Percentiles rank a stretch among this genome's conserved stretches.
phyloP scores from a whole-genome alignment of 1,140 invertebrate genomes.

The Zaprionus capensis region DNA sequence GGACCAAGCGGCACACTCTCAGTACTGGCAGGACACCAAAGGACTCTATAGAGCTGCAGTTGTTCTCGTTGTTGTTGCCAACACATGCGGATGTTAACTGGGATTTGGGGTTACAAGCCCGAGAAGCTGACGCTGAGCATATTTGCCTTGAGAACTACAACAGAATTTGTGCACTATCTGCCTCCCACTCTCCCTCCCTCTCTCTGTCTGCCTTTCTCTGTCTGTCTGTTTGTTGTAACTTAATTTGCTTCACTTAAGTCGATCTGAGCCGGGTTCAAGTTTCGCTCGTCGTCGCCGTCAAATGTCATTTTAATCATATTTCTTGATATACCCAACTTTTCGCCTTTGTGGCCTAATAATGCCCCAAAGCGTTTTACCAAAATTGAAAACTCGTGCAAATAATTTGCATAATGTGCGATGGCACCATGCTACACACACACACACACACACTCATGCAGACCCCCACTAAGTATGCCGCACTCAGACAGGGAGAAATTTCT shows the following conservation, averaged over 20 bases:
- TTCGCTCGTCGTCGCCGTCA: conserved; percentile 32
- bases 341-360: conserved; percentile 61
- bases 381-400: conserved; percentile 81
- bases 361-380: conserved; percentile 74
- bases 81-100: conserved; percentile 49
- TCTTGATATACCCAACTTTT: conserved; percentile 38
- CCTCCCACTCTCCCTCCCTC: neutral
- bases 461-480: conserved; percentile 34
- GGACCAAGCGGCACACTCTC: neutral
- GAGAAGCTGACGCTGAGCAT: conserved; percentile 38
- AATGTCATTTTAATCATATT: conserved; percentile 78
- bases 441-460: conserved; percentile 13
- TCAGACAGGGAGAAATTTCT: conserved; percentile 40
- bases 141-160: conserved; percentile 40
- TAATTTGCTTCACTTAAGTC: conserved; percentile 57
- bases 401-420: conserved; percentile 71
- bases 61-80: conserved; percentile 31
- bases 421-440: conserved; percentile 17
- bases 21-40: neutral
- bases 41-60: conserved; percentile 1
- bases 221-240: conserved; percentile 32
- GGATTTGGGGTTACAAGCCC: conserved; percentile 29
- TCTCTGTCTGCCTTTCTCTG: neutral
- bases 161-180: conserved; percentile 12
- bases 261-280: conserved; percentile 34